A percentile compares a stretch with the other conserved stretches of the same genome.
Conservation (phyloP, 2,113 vertebrate genomes). For the Forbesichthys agassizii region DNA sequence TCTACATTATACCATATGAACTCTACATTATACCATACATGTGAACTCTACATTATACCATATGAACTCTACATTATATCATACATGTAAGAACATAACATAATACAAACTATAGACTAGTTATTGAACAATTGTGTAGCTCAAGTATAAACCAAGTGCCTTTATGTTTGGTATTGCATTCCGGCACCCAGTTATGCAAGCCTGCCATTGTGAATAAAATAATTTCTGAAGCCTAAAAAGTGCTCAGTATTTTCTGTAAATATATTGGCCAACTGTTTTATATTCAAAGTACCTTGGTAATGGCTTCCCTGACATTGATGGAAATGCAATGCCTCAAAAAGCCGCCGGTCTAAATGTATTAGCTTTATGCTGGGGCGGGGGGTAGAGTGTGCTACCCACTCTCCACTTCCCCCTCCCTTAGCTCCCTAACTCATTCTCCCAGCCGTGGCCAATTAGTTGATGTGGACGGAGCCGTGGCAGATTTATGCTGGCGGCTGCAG, state of each 20-base stretch:
- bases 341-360: slow-evolving; percentile 52
- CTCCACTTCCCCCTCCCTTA: slow-evolving; percentile 23
- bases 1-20: no score
- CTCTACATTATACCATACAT: no score
- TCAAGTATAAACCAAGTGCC: background rate
- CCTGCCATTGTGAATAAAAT: slow-evolving; percentile 1
- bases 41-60: no score
- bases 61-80: no score
- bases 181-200: background rate
- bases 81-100: no score
- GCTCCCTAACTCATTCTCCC: slow-evolving; percentile 43
- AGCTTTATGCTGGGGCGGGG: slow-evolving; percentile 21
- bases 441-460: slow-evolving; percentile 58
- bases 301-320: slow-evolving; percentile 49
- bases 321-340: slow-evolving; percentile 42
- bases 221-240: slow-evolving; percentile 8
- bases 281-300: slow-evolving; percentile 24
- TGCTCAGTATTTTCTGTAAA: slow-evolving; percentile 17
- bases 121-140: no score
- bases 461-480: slow-evolving; percentile 48
- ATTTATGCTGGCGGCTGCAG: slow-evolving; percentile 52
- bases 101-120: no score
- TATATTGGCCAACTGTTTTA: slow-evolving; percentile 16
- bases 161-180: background rate
- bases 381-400: slow-evolving; percentile 6